Evolutionary conservation across 2,113 vertebrate genomes (phyloP), one percentile per base, ranked within the genome.

Genomic region (Melanotaenia duboulayi): DNA sequence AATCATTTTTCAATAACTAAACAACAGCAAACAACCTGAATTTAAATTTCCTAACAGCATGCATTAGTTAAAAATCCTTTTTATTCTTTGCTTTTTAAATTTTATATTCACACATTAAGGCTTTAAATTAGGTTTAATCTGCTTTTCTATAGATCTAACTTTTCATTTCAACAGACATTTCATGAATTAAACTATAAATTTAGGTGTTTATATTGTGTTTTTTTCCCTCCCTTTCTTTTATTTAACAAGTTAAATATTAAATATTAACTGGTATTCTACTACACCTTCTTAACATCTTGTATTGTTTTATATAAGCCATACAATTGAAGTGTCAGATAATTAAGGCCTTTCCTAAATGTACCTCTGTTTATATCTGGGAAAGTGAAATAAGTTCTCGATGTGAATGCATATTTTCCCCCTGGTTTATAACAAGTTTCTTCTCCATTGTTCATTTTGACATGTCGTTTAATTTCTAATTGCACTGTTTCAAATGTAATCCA

Each of bases 291-390:
- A 28, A 28, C 28, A 28, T 6, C 4, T 35, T 3, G 32, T 35
- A 35, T 35, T 7, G 7, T 9, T 4, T 39, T 12, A 19, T 59
- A 8, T 13, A 24, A 42, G 24, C n/a, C 28, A 54, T 28, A 16
- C 2, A 69, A 49, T 11, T 11, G n/a, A 70, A 57, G 25, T 24
- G 37, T 62, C 9, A 55, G 68, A 14, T 5, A 0, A 42, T 42
- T 52, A 57, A 60, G 0, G n/a, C 16, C 11, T 52, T 40, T 62
- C 13, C 44, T 46, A 66, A 28, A 49, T 46, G 1, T 60, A 44
- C 13, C 42, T 61, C 51, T 67, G 24, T 78, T 66, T 58, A 20
- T 67, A 62, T 48, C 32, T 39, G 7, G 16, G 13, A 11, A 69
- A 65, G 42, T 1, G 2, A 25, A 76, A 60, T 44, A 1, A 54